Evolutionary conservation across 2,113 vertebrate species (phyloP).

Genomic region (Cinclus mexicanus): DNA sequence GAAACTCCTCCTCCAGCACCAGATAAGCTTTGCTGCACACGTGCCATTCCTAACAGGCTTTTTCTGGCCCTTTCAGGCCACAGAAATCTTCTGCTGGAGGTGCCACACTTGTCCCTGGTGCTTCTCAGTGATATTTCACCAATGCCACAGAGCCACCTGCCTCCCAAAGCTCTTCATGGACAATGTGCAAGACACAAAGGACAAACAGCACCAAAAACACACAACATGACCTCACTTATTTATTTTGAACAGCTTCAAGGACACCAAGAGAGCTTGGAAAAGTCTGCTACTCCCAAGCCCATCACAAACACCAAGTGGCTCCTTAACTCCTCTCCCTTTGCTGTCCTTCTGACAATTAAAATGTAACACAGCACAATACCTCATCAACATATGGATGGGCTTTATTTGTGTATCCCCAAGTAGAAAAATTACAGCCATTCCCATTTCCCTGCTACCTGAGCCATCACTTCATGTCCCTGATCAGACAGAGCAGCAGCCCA

Average conservation of each 20-base stretch:
- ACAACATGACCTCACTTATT: not conserved
- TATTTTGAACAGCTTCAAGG: not conserved
- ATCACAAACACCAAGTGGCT: not conserved
- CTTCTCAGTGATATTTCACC: not conserved
- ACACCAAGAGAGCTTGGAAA: not conserved
- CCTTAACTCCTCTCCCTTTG: not conserved
- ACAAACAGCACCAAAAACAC: fast-evolving
- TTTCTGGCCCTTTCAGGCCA: not conserved
- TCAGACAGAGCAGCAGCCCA: not conserved
- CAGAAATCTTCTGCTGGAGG: not conserved
- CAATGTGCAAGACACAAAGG: not conserved
- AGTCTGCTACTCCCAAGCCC: not conserved
- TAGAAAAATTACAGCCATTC: not conserved
- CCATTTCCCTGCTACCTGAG: not conserved
- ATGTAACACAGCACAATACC: not conserved
- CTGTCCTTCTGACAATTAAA: not conserved
- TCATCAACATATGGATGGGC: not conserved
- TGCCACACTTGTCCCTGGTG: not conserved
- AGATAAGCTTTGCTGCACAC: not conserved
- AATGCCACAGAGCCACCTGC: fast-evolving
- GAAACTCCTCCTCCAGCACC: not conserved
- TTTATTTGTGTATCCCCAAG: not conserved
- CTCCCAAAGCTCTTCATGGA: not conserved
- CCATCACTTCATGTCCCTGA: not conserved
- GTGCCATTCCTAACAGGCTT: not conserved